A percentile compares a stretch with the other conserved stretches of the same genome.
phyloP scores from a whole-genome alignment of 2,888 invertebrate genomes.

The Lordiphosa andalusiaca region DNA sequence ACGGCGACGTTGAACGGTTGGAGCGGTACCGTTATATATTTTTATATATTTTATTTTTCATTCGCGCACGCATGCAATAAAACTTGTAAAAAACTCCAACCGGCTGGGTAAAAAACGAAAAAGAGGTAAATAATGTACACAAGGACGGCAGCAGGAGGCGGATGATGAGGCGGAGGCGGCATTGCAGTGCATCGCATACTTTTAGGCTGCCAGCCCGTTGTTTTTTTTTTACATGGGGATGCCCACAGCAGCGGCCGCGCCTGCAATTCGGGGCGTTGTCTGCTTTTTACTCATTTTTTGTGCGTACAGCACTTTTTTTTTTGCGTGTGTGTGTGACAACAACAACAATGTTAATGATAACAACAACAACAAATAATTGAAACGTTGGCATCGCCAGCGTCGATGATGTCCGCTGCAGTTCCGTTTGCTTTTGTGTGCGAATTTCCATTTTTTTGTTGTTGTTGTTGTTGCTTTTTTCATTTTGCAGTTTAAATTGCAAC shows the following conservation, averaged over 20 bases:
- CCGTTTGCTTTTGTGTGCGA: constrained; percentile 61
- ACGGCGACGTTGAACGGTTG: constrained; percentile 46
- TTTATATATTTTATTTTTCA: constrained; percentile 77
- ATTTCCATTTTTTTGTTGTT: constrained; percentile 33
- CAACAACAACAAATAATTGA: constrained; percentile 65
- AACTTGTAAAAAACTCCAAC: constrained; percentile 69
- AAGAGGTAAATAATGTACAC: constrained; percentile 71
- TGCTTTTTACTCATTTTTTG: constrained; percentile 70
- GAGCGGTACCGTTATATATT: constrained; percentile 73
- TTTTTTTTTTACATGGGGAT: constrained; percentile 52
- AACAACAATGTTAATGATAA: constrained; percentile 68
- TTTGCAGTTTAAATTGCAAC: constrained; percentile 57
- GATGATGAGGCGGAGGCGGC: constrained; percentile 16
- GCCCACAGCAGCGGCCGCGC: constrained; percentile 14
- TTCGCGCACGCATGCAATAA: constrained; percentile 78
- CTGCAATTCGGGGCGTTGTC: constrained; percentile 62
- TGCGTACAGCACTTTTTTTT: constrained; percentile 43
- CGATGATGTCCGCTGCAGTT: constrained; percentile 44
- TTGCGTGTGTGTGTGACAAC: constrained; percentile 55
- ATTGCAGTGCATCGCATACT: constrained; percentile 66
- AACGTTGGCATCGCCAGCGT: constrained; percentile 45
- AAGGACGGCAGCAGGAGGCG: constrained; percentile 1
- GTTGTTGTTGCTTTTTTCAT: no score
- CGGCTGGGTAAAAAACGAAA: constrained; percentile 60
- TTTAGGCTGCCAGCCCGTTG: constrained; percentile 59